Conservation (phyloP, 1,140 invertebrate genomes). For the Listronotus bonariensis region DNA sequence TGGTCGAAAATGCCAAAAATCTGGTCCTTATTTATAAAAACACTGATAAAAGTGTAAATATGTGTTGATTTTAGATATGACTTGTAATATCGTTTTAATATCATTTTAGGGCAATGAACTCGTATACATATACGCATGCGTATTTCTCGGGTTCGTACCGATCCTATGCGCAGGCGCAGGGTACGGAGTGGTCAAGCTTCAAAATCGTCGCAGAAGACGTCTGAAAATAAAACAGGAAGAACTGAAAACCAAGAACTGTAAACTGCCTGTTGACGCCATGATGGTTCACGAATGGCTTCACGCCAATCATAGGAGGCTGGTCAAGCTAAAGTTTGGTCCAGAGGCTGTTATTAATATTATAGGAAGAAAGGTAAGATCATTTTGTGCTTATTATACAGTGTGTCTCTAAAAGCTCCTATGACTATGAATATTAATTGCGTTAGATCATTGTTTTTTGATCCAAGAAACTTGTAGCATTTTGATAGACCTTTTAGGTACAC, state of each 20-base stretch:
- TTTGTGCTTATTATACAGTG: too few relatives aligned
- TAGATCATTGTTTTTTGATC: too few relatives aligned
- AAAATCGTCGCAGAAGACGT: slow-evolving; percentile 79
- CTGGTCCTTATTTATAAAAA: too few relatives aligned
- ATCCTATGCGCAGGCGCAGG: slow-evolving; percentile 89
- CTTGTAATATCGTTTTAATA: too few relatives aligned
- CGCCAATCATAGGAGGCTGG: slow-evolving; percentile 87
- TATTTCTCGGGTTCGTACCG: slow-evolving; percentile 89
- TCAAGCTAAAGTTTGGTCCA: slow-evolving; percentile 87
- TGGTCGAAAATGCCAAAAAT: too few relatives aligned
- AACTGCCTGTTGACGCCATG: slow-evolving; percentile 87
- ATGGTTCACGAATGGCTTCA: slow-evolving; percentile 94
- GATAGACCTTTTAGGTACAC: too few relatives aligned
- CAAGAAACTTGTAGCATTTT: too few relatives aligned
- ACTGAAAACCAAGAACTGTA: slow-evolving; percentile 62
- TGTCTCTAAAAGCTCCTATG: too few relatives aligned
- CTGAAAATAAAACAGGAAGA: slow-evolving; percentile 85
- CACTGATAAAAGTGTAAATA: too few relatives aligned
- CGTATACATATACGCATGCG: slow-evolving; percentile 93
- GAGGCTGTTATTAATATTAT: slow-evolving; percentile 83
- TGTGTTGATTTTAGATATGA: too few relatives aligned
- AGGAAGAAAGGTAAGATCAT: slow-evolving; percentile 67
- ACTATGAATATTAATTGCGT: too few relatives aligned
- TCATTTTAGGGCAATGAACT: slow-evolving; percentile 88
- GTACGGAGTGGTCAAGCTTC: slow-evolving; percentile 90